Base-by-base conservation (phyloP, 2,888 invertebrate species). In the Microctonus brassicae region DNA sequence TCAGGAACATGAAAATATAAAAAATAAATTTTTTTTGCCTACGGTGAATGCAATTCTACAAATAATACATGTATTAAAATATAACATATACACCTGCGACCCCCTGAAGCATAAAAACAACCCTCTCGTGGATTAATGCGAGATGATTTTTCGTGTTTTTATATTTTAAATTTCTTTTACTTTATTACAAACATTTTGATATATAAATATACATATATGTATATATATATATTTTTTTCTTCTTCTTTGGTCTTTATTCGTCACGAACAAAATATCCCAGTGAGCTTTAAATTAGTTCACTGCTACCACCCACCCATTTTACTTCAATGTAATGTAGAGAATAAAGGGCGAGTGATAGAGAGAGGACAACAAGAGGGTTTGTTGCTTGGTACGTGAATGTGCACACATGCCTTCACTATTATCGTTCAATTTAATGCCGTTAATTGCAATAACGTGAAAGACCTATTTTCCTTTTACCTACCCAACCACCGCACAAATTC, bases 361-460 rank as follows among this genome's bases (percentile, higher is more conserved):
- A n/a, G n/a, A n/a, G n/a, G n/a, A n/a, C n/a, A n/a, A n/a, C n/a
- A 63, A 33, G 9, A 52, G 13, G 47, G 36, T 6, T 42, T 42
- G 36, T n/a, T 52, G 52, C 22, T 34, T 4, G 22, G 5, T 34
- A 20, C 20, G n/a, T 10, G 20, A n/a, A 11, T 39, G 39, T 53
- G 42, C 20, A 22, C 39, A 47, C 55, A 34, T 42, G 63, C 66
- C 39, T 39, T 9, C 47, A 55, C 63, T 57, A 73, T 73, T 68
- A 57, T 66, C 68, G 58, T 70, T 69, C 39, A 67, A 73, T 73
- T 75, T 69, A 69, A 69, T 73, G 39, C 62, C 53, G 62, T 52
- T 70, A 73, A 75, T 72, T 70, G 69, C 68, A 65, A 65, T 63
- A 34, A 29, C 64, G 70, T 63, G 42, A 70, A 70, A 70, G 68